Evolutionary conservation across 2,113 vertebrate species (phyloP).

Genomic region (Sorex fumeus): DNA sequence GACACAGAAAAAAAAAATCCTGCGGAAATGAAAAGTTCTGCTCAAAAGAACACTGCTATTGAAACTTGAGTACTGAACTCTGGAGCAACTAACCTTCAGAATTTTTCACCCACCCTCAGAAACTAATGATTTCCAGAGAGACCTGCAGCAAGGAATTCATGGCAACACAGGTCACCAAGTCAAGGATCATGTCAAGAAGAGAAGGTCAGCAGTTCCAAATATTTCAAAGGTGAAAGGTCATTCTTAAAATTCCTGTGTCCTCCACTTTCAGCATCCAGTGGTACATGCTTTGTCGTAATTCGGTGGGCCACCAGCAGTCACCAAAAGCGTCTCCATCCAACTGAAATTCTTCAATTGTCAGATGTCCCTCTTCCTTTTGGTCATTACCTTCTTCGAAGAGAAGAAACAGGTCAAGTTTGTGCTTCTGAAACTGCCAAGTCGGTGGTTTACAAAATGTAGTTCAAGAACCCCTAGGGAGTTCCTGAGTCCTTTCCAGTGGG

Average conservation of each 20-base stretch:
- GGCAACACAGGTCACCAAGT: constrained; percentile 58
- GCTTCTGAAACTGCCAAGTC: background rate
- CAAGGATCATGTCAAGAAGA: constrained; percentile 68
- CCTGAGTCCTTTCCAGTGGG: background rate
- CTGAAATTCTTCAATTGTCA: constrained; percentile 48
- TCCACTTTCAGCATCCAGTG: constrained; percentile 17
- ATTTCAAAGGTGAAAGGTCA: constrained; percentile 73
- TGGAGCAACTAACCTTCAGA: background rate
- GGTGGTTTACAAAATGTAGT: background rate
- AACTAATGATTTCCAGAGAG: constrained; percentile 80
- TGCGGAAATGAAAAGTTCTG: constrained; percentile 26
- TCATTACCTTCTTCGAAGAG: constrained; percentile 12
- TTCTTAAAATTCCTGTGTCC: constrained; percentile 47
- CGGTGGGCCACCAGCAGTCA: constrained; percentile 30
- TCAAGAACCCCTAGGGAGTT: background rate
- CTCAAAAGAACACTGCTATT: constrained; percentile 6
- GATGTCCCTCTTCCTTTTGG: constrained; percentile 32
- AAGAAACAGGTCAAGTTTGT: constrained; percentile 2
- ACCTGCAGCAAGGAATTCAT: constrained; percentile 41
- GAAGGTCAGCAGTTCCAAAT: constrained; percentile 71
- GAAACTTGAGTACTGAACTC: constrained; percentile 23
- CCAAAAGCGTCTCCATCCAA: background rate
- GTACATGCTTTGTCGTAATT: constrained; percentile 46
- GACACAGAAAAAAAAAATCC: constrained; percentile 13
- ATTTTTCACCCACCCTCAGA: background rate